These are phyloP conservation scores for Criorhina ranunculi DNA, from an alignment of 2,888 invertebrate species.

Conservation along the genomic window DNA sequence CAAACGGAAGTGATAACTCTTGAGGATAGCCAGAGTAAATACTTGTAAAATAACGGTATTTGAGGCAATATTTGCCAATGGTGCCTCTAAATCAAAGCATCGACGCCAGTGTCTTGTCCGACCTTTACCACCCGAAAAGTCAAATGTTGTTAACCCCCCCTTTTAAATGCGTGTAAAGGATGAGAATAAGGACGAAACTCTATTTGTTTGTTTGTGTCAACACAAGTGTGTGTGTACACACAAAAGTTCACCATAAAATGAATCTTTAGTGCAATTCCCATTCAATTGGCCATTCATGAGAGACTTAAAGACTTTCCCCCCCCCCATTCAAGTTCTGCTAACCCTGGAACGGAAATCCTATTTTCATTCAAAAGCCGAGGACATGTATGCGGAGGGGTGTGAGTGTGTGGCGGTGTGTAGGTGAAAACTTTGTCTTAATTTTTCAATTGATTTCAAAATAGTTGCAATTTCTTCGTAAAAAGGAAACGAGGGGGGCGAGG, in stretches of 20 bases:
- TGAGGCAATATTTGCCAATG: constrained; percentile 58
- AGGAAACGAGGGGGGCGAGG: neutral
- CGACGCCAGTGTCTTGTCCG: neutral
- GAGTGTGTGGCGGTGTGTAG: constrained; percentile 3
- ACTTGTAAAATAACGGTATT: constrained; percentile 63
- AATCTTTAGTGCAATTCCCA: constrained; percentile 56
- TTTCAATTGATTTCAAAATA: constrained; percentile 74
- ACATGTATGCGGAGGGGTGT: constrained; percentile 11
- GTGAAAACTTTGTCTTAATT: constrained; percentile 68
- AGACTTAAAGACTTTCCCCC: constrained; percentile 46
- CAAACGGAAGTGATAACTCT: constrained; percentile 24
- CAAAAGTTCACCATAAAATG: constrained; percentile 54
- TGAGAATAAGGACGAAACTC: neutral
- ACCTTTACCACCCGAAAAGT: constrained; percentile 3
- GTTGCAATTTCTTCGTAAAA: constrained; percentile 68
- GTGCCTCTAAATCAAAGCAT: constrained; percentile 42
- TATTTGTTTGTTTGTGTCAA: constrained; percentile 41
- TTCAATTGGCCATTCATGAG: constrained; percentile 55
- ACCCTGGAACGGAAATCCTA: constrained; percentile 38
- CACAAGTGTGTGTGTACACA: constrained; percentile 47
- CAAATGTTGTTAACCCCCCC: constrained; percentile 26
- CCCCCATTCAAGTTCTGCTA: neutral
- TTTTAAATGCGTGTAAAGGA: constrained; percentile 24
- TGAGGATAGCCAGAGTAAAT: constrained; percentile 41
- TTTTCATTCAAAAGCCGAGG: constrained; percentile 47